These are phyloP conservation scores for Platorchestia sp. DNA, from an alignment of 1,140 invertebrate genomes.

Conservation along the genomic window DNA sequence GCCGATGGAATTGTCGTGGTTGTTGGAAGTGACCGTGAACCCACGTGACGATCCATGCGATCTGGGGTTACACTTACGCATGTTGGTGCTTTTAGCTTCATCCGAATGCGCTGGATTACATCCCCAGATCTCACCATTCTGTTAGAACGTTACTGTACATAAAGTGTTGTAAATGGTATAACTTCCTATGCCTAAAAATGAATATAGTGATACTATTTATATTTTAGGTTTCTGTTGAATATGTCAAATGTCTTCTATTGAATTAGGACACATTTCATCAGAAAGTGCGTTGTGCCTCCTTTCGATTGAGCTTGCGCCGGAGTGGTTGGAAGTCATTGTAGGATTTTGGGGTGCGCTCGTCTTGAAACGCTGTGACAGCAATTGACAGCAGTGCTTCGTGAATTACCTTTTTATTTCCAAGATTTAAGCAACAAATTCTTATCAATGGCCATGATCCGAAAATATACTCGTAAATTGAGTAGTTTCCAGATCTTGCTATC, in stretches of 20 bases:
- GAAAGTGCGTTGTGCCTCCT: conserved; percentile 40
- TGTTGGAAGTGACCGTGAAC: conserved; percentile 24
- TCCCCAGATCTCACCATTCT: conserved; percentile 55
- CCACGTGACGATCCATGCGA: conserved; percentile 14
- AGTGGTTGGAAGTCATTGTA: conserved; percentile 8
- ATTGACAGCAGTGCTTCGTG: conserved; percentile 63
- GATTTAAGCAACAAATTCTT: conserved; percentile 46
- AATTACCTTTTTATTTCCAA: conserved; percentile 59
- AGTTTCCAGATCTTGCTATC: background rate
- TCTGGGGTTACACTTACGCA: conserved; percentile 46
- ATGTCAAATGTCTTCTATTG: conserved; percentile 49
- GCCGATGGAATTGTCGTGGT: conserved; percentile 44
- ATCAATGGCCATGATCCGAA: background rate
- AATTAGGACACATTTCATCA: conserved; percentile 48
- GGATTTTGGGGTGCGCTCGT: background rate
- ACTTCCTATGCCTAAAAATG: conserved; percentile 54
- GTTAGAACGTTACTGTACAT: conserved; percentile 50
- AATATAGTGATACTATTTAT: conserved; percentile 55
- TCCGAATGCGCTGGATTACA: conserved; percentile 43
- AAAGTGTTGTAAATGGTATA: conserved; percentile 55
- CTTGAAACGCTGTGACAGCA: conserved; percentile 59
- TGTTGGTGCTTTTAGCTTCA: conserved; percentile 44
- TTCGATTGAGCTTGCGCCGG: background rate
- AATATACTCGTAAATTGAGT: background rate
- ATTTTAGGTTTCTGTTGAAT: conserved; percentile 54